phyloP scores from a whole-genome alignment of 2,113 vertebrate species.

The Gobio gobio region DNA sequence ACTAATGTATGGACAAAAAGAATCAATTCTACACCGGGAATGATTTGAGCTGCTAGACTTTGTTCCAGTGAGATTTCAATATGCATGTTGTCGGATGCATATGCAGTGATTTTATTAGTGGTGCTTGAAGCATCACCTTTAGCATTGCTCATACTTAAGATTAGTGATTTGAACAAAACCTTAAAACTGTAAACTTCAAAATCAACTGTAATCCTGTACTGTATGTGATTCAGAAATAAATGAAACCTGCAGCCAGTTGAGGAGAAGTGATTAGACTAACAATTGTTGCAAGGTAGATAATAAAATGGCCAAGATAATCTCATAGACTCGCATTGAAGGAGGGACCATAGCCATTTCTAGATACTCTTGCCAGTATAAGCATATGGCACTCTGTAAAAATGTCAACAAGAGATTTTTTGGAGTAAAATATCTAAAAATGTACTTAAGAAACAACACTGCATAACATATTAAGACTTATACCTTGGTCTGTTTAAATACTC shows the following conservation, averaged over 20 bases:
- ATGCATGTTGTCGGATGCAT: neutral
- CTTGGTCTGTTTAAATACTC: no score
- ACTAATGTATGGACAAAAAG: slow-evolving; percentile 61
- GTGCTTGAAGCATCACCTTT: neutral
- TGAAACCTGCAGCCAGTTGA: neutral
- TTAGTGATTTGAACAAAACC: neutral
- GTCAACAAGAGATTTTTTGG: no score
- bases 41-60: slow-evolving; percentile 45
- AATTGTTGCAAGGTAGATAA: neutral
- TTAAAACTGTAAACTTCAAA: neutral
- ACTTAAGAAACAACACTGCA: neutral
- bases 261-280: neutral
- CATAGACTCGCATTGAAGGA: neutral
- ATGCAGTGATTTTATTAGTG: neutral
- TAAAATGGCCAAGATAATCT: neutral
- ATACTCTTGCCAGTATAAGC: neutral
- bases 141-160: neutral
- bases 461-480: neutral
- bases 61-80: slow-evolving; percentile 20
- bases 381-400: no score
- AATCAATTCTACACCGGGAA: slow-evolving; percentile 53
- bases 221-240: neutral
- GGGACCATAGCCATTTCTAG: neutral
- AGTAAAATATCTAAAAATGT: neutral
- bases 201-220: neutral